Percentiles rank a stretch among this genome's conserved stretches.
These are phyloP conservation scores for Ophioninae sp. DNA, from an alignment of 2,888 invertebrate genomes.

Conservation along the genomic window DNA sequence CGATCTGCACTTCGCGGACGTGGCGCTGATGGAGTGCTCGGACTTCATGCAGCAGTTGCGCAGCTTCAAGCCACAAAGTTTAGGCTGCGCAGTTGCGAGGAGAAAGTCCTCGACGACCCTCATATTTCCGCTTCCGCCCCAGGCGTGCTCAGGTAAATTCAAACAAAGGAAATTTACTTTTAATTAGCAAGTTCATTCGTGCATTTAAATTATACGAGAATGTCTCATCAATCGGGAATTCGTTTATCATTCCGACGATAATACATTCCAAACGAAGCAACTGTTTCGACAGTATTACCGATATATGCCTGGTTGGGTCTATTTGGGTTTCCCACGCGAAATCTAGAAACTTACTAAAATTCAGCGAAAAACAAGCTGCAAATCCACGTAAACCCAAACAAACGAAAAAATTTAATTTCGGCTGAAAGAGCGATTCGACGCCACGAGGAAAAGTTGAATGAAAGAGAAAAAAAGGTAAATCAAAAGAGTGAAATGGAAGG, in stretches of 20 bases:
- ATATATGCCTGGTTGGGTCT: background rate
- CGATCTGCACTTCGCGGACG: constrained; percentile 98
- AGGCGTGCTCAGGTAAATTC: constrained; percentile 93
- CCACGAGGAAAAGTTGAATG: background rate
- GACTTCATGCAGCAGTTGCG: constrained; percentile 98
- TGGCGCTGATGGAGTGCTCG: constrained; percentile 97
- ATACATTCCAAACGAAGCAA: background rate
- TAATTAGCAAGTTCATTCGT: background rate
- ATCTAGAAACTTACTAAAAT: background rate
- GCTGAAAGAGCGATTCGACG: background rate
- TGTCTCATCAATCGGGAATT: background rate
- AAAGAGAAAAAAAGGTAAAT: constrained; percentile 10
- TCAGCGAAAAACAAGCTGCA: background rate
- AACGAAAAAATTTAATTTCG: background rate
- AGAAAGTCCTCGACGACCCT: constrained; percentile 96
- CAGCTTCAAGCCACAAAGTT: constrained; percentile 96
- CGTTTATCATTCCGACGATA: background rate
- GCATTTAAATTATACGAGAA: background rate
- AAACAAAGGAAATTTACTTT: background rate
- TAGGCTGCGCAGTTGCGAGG: constrained; percentile 96
- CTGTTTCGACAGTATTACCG: background rate
- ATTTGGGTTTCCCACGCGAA: background rate
- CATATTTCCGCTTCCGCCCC: constrained; percentile 96
- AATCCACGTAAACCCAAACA: background rate
- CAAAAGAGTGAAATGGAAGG: constrained; percentile 2